Evolutionary conservation across 2,797 vertebrate species (phyloP), one percentile per base, ranked within the genome.

Genomic region (Ambastaia sidthimunki): DNA sequence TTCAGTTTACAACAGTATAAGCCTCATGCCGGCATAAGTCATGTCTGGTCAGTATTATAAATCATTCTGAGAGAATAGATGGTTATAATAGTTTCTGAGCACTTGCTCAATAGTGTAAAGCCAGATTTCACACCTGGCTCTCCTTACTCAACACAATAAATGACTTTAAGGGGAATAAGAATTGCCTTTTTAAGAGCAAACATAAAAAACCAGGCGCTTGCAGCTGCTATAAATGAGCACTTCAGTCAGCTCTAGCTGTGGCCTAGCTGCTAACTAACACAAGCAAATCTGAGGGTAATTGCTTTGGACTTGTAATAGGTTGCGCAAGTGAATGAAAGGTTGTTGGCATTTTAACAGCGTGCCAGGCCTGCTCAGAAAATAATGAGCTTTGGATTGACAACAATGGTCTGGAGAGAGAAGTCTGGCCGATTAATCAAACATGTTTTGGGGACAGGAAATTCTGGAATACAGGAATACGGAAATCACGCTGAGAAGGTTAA

Each of bases 301-400:
- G 84, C 81, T 80, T 78, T 71, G 70, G 78, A 83, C 83, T 85
- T 83, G 83, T 83, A 83, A 79, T 84, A 66, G 37, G 34, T 71
- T 82, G 41, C 47, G 28, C 74, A 50, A 44, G 75, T 69, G 63
- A 77, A 62, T 85, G 83, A 86, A 82, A 82, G 71, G 80, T 74
- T 79, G 80, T 72, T 85, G 81, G 74, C 82, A 84, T 86, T 89
- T 87, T 81, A 88, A 85, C 71, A 82, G 76, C 75, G 63, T 76
- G 55, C 74, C 41, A 76, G 68, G 19, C 60, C 68, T 70, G n/a
- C 72, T 78, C 57, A 70, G 41, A 80, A 81, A 82, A 82, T 85
- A 86, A 86, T 62, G 66, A 82, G 74, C 80, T 78, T 66, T 67
- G 47, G 41, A 66, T 69, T 82, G 67, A 41, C 73, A 80, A 67